Conservation (phyloP, 37 sponge, comb jelly and placozoan species). For the Lycopodina hypogea region DNA sequence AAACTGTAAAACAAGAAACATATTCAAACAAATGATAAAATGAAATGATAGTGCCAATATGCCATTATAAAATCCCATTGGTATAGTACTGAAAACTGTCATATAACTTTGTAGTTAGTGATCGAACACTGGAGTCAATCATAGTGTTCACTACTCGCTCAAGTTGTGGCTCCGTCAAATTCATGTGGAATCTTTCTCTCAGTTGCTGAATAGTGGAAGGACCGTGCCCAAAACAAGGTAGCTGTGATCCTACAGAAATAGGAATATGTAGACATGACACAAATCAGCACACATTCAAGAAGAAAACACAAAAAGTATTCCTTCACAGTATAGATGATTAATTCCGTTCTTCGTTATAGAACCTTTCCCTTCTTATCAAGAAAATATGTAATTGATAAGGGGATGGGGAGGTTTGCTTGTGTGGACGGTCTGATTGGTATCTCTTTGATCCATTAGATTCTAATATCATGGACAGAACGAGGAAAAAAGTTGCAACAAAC, state of each 20-base stretch:
- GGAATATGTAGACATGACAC: neutral
- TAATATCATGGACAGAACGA: too few relatives aligned
- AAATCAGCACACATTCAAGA: neutral
- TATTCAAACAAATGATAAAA: too few relatives aligned
- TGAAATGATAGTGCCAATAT: neutral
- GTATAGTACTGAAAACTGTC: constrained; percentile 94
- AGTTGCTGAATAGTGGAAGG: constrained; percentile 77
- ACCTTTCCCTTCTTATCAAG: too few relatives aligned
- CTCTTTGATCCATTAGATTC: too few relatives aligned
- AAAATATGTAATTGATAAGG: too few relatives aligned
- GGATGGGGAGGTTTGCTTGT: too few relatives aligned
- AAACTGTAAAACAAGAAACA: too few relatives aligned
- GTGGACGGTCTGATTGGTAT: too few relatives aligned
- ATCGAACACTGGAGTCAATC: constrained; percentile 84
- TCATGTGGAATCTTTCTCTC: constrained; percentile 80
- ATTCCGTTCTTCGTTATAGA: too few relatives aligned
- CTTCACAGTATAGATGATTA: too few relatives aligned
- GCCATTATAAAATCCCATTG: constrained; percentile 83
- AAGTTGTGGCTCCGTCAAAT: constrained; percentile 90
- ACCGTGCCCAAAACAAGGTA: constrained; percentile 92
- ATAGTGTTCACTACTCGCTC: constrained; percentile 76
- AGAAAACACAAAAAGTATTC: too few relatives aligned
- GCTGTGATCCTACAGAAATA: constrained; percentile 74
- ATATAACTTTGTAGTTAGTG: constrained; percentile 91
- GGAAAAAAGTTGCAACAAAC: too few relatives aligned